Base-by-base conservation (phyloP, 2,797 vertebrate species). In the Phrynocephalus forsythii region DNA sequence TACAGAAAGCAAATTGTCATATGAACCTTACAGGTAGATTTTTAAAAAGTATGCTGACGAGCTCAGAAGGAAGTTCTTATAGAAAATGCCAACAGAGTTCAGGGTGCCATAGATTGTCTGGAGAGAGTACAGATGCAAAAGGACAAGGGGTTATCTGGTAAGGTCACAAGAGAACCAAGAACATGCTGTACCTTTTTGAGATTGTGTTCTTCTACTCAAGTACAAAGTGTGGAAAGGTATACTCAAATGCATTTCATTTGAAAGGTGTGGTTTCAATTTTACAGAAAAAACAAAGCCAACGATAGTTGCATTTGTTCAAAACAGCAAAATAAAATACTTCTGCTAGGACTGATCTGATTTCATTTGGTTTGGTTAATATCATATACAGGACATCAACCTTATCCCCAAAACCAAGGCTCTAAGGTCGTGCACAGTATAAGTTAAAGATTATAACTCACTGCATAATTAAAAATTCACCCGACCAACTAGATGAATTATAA, bases 1-100 rank as follows among this genome's bases (percentile, higher is more conserved):
- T n/a, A 90, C 90, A 86, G 76, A 86, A 85, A 11, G 33, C 84
- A 91, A 91, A 93, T 91, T 87, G 89, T 79, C 86, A 83, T 82
- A 83, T 86, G 88, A 88, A 90, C 84, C 78, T 83, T 80, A 80
- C 0, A 1, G 77, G n/a, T 82, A 83, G 48, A 9, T 56, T 56
- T 56, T 69, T 88, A 13, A 88, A 87, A 94, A 81, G 83, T 84
- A 79, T 50, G 26, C 33, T 76, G 79, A 82, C 78, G 86, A 67
- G 76, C 87, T 86, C 60, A 72, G 28, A 80, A 87, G 72, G 9
- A 28, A 78, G 33, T 24, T 83, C 91, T 69, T 83, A 30, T 67
- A 92, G 87, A 72, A 91, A 90, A 91, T 79, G 48, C 11, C 33
- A 28, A 85, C 66, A 79, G 28, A 84, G 26, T 90, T 91, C 86